Evolutionary conservation across 2,888 invertebrate species (phyloP).

Genomic region (Drosophila quinaria): DNA sequence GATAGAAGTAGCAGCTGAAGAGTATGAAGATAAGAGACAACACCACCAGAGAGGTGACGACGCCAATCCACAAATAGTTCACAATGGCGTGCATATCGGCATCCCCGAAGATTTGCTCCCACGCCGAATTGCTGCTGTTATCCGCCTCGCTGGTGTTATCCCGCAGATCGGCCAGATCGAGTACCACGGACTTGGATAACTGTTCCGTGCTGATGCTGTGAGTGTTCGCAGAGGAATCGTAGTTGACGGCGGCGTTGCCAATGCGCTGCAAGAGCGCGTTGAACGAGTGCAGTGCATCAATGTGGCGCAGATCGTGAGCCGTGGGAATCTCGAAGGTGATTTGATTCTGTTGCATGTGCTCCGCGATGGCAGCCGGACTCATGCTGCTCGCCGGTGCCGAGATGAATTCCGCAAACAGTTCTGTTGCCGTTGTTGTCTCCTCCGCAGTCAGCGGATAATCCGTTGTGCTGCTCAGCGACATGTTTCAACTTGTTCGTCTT

Average conservation of each 20-base stretch:
- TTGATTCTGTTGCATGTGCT: constrained; percentile 83
- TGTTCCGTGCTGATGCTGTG: constrained; percentile 83
- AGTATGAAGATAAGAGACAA: constrained; percentile 84
- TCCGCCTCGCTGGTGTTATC: constrained; percentile 46
- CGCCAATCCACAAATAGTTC: constrained; percentile 85
- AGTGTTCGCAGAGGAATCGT: constrained; percentile 37
- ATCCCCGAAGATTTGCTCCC: constrained; percentile 81
- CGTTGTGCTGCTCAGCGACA: constrained; percentile 57
- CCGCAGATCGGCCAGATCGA: constrained; percentile 82
- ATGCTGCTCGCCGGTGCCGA: constrained; percentile 76
- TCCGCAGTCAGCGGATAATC: constrained; percentile 59
- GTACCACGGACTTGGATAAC: constrained; percentile 83
- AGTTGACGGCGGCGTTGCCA: constrained; percentile 38
- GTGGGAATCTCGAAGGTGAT: constrained; percentile 85
- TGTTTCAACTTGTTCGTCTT: constrained; percentile 18
- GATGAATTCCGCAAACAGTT: constrained; percentile 69
- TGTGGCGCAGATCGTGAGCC: constrained; percentile 84
- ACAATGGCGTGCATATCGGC: constrained; percentile 84
- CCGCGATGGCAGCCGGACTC: constrained; percentile 77
- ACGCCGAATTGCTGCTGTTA: constrained; percentile 27
- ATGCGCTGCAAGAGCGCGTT: constrained; percentile 81
- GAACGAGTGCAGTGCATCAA: constrained; percentile 84
- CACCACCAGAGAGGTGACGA: constrained; percentile 83
- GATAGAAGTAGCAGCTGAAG: constrained; percentile 85
- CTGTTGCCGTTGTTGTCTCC: constrained; percentile 40